Evolutionary conservation across 1,140 invertebrate genomes (phyloP), one percentile per base, ranked within the genome.

Genomic region (Aethina tumida): DNA sequence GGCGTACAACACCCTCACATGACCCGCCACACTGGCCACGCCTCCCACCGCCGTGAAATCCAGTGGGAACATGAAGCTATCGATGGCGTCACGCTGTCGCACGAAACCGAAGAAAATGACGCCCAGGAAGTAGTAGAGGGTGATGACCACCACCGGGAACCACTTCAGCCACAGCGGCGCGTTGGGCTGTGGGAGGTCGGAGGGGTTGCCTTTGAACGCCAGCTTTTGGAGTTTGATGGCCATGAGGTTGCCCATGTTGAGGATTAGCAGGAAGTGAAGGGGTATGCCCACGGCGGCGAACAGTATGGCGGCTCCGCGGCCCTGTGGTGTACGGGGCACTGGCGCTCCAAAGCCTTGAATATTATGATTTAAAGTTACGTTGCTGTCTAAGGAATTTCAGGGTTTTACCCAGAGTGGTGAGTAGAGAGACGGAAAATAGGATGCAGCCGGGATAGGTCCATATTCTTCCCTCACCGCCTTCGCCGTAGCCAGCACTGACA

Each of bases 31-130:
- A 5, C 63, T 68, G 13, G 74, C 74, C 5, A 79, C 68, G 18
- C 75, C 76, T 22, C 78, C 77, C 2, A 71, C 73, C 2, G 75
- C 75, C 3, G 77, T 79, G 43, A 81, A 81, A 50, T 80, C 76
- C 39, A 80, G 49, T 2, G 77, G 77, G 54, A 80, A 81, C 47
- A 80, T 62, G 5, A 76, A 49, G 43, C 68, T 66, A n/a, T 74
- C 70, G 3, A 70, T 55, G 2, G 71, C 52, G 6, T 66, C 59
- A 35, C 69, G 65, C 14, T 62, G 45, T 38, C 77, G 61, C 4
- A 67, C 59, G 4, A 73, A 60, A 4, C 79, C 79, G 39, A 81
- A 81, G 3, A 68, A 46, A 1, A 77, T 25, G 22, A 75, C 64
- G 0, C 77, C 77, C 3, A 70, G 21, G 2, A 69, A 19, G 45